Percentiles rank a stretch among this genome's conserved stretches.
These are phyloP conservation scores for Drosophila ohnishii DNA, from an alignment of 1,140 invertebrate genomes.

Conservation along the genomic window DNA sequence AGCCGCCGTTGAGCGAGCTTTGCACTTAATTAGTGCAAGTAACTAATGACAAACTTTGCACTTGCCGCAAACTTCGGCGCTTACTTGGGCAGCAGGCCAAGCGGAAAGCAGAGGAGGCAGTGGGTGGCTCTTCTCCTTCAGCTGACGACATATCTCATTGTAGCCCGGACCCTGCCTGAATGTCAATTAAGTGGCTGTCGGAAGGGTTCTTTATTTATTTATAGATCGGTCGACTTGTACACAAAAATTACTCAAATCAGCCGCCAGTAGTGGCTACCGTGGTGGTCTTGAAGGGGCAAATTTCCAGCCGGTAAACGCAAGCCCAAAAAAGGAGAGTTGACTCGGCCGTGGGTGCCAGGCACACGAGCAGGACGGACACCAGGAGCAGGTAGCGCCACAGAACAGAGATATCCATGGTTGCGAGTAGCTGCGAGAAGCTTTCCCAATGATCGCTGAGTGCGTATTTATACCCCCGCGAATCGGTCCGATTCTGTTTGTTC, in stretches of 20 bases:
- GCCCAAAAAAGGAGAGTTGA: slow-evolving; percentile 59
- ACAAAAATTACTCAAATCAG: slow-evolving; percentile 5
- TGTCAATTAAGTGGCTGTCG: slow-evolving; percentile 23
- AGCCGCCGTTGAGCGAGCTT: slow-evolving; percentile 20
- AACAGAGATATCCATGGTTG: slow-evolving; percentile 34
- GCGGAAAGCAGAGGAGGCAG: slow-evolving; percentile 7
- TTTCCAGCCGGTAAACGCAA: slow-evolving; percentile 48
- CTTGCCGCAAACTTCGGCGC: slow-evolving; percentile 16
- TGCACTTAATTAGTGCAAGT: slow-evolving; percentile 58
- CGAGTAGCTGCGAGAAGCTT: background rate
- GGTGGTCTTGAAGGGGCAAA: slow-evolving; percentile 64
- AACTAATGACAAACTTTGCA: slow-evolving; percentile 61
- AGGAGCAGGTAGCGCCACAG: slow-evolving; percentile 43
- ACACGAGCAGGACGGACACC: slow-evolving; percentile 44
- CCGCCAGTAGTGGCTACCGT: background rate
- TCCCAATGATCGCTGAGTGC: slow-evolving; percentile 1
- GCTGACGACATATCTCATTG: slow-evolving; percentile 27
- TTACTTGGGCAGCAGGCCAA: slow-evolving; percentile 25
- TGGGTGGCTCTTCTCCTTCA: background rate
- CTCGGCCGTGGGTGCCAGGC: slow-evolving; percentile 44
- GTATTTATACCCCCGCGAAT: slow-evolving; percentile 15
- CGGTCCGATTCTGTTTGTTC: slow-evolving; percentile 9
- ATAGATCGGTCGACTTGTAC: slow-evolving; percentile 1
- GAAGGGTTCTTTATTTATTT: slow-evolving; percentile 31
- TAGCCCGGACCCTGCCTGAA: slow-evolving; percentile 15